Base-by-base conservation (phyloP, 1,140 invertebrate genomes). In the Chelonus insularis region DNA sequence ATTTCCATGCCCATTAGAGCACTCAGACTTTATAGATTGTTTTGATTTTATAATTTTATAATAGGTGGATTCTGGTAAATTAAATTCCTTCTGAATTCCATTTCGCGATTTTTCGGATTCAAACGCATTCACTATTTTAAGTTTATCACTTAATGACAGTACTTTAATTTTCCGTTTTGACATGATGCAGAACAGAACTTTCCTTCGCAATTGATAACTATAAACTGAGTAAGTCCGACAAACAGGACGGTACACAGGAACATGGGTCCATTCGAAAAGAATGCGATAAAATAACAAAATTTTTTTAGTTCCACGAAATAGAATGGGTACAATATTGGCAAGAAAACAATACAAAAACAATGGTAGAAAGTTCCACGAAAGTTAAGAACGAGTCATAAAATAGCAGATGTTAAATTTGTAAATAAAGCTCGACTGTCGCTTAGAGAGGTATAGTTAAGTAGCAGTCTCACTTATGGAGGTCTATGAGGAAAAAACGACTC, bases 121-220 rank as follows among this genome's bases (percentile, higher is more conserved):
- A 48, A 59, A 63, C 47, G 56, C 48, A 55, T 55, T 54, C 23
- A 63, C 52, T 47, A 63, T 60, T 60, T 60, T 52, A 60, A 60
- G 58, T 60, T 60, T 52, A 60, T 52, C 58, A 50, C 58, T 60
- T 57, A 51, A 63, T 51, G 43, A 63, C 34, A 63, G 47, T 45
- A 57, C 29, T 55, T 62, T 54, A 20, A 50, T 37, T 57, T 60
- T 55, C 21, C 41, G 34, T 39, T 59, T 55, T 16, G 29, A 51
- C 21, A 63, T 57, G 34, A 55, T 55, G 52, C 14, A 39, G 57
- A 45, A 43, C 57, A 39, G 41, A 47, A 58, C 56, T 32, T 59
- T 50, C 43, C 57, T 59, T 59, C 32, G 57, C 57, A 59, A 59
- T 59, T 59, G 57, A 50, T 59, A 59, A 23, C 20, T 59, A 48